A percentile compares a stretch with the other conserved stretches of the same genome.
phyloP scores from a whole-genome alignment of 2,113 vertebrate species.

The Zingel zingel region DNA sequence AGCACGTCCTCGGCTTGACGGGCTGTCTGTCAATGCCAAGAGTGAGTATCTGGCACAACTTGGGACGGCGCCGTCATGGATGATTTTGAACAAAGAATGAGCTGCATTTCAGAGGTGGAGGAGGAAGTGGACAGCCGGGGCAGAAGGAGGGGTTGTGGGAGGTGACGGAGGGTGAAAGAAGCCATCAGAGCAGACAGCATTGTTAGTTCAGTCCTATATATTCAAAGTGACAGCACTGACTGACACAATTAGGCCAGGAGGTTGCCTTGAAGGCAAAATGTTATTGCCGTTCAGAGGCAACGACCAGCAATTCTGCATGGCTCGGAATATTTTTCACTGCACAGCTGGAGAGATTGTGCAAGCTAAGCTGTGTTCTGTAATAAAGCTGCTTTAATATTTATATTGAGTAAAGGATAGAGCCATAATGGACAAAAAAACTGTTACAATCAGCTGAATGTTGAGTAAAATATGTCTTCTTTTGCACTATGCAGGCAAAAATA shows the following conservation, averaged over 20 bases:
- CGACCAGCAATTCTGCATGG: constrained; percentile 19
- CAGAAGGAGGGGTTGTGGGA: constrained; percentile 22
- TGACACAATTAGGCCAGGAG: constrained; percentile 79
- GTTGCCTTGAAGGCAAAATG: constrained; percentile 59
- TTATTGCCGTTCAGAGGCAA: constrained; percentile 32
- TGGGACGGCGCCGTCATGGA: background rate
- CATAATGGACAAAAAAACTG: constrained; percentile 14
- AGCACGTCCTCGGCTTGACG: constrained; percentile 47
- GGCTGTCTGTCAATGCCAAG: constrained; percentile 41
- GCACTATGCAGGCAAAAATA: background rate
- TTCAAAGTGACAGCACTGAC: constrained; percentile 68
- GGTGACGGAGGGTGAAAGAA: constrained; percentile 51
- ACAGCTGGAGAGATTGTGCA: constrained; percentile 38
- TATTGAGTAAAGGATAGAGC: constrained; percentile 4
- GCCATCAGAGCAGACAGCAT: constrained; percentile 44
- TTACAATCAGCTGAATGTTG: constrained; percentile 40
- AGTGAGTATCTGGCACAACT: constrained; percentile 29
- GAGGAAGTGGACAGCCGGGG: constrained; percentile 37
- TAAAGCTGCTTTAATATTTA: constrained; percentile 59
- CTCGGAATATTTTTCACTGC: constrained; percentile 38
- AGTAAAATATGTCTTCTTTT: constrained; percentile 28
- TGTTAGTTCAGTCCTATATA: constrained; percentile 53
- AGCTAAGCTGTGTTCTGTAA: constrained; percentile 38
- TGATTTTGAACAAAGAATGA: constrained; percentile 60
- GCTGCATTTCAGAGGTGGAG: constrained; percentile 19